Base-by-base conservation (phyloP, 2,113 vertebrate genomes). In the Vicugna pacos region DNA sequence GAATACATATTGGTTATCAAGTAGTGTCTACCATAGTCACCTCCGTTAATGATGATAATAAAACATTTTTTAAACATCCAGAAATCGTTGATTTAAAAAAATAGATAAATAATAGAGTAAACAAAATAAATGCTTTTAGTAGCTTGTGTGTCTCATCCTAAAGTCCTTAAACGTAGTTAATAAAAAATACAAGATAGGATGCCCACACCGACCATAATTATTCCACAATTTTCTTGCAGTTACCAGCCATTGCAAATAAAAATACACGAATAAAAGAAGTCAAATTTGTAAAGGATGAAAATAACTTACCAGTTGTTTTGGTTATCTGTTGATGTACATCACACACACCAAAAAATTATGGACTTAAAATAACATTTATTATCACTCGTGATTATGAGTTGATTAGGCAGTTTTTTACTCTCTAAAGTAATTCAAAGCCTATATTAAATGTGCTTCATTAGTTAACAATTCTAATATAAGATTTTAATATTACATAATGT, bases 401-500 rank as follows among this genome's bases (percentile, higher is more conserved):
- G 70, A 72, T 28, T 42, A 84, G 84, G 26, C 16, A 91, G 50
- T 56, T 82, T n/a, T 80, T 60, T 82, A 54, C 56, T 80, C 30
- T 92, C n/a, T 87, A 52, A 24, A 54, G 50, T 69, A 81, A 90
- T 65, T 95, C 24, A 48, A 90, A 50, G n/a, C 86, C 60, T 76
- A 14, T 88, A 69, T 82, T 54, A 89, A 89, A 79, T 54, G 38
- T 16, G 77, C 32, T 46, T 42, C 30, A 62, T 70, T 95, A 91
- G 11, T 64, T 50, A 86, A 46, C 19, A 72, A 70, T 69, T 72
- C 15, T n/a, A 58, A 69, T 7, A 35, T 67, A 32, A 73, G 22
- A 87, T 30, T 94, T 9, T 91, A 86, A 96, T 52, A 60, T 42
- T 67, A 67, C 42, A 81, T 80, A 60, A 38, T 82, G 42, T 58